phyloP scores from a whole-genome alignment of 2,113 vertebrate genomes.

The Odontophorus gujanensis region DNA sequence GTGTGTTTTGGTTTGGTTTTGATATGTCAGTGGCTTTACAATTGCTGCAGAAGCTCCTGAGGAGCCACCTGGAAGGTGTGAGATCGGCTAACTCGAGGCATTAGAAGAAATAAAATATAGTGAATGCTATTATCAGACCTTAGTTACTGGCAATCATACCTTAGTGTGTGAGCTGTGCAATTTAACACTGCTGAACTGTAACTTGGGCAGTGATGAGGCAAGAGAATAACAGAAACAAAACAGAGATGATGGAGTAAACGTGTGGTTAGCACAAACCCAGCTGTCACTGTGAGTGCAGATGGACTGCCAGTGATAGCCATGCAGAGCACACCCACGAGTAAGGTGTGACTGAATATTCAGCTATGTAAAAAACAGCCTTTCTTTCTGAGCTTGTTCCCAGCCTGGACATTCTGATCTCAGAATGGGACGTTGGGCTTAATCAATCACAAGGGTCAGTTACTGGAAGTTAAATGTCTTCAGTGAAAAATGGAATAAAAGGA shows the following conservation, averaged over 20 bases:
- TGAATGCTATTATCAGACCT: fast-evolving
- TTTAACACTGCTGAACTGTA: neutral
- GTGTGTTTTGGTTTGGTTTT: fast-evolving
- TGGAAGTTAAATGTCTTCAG: neutral
- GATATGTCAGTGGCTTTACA: neutral
- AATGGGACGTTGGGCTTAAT: fast-evolving
- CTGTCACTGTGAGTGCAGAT: fast-evolving
- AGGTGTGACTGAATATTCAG: fast-evolving
- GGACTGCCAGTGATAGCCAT: neutral
- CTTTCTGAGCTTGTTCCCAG: neutral
- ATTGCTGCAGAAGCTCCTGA: neutral
- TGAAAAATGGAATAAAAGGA: neutral
- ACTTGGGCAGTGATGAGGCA: fast-evolving
- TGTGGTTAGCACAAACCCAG: neutral
- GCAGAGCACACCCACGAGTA: neutral
- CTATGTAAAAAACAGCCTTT: neutral
- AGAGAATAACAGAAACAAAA: neutral
- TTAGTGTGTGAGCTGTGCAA: fast-evolving
- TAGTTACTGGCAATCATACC: too few relatives aligned
- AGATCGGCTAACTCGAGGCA: neutral
- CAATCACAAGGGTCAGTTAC: fast-evolving
- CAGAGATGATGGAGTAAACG: fast-evolving
- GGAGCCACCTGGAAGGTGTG: fast-evolving
- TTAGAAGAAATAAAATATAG: neutral
- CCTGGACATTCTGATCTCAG: neutral